Base-by-base conservation (phyloP, 2,888 invertebrate species). In the Chrysomela aeneicollis region DNA sequence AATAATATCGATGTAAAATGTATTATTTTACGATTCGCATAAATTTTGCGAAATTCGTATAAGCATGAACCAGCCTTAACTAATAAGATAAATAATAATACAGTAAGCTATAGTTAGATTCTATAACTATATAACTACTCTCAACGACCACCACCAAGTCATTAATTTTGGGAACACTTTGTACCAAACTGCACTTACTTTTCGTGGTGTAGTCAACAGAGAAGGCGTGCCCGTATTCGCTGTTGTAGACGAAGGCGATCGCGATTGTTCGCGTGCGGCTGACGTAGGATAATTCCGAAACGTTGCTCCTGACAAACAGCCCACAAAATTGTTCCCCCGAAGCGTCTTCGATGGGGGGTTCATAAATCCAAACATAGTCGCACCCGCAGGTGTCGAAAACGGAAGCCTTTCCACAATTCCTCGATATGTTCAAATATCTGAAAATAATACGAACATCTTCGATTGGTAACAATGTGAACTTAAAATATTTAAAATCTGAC, bases 311-410 rank as follows among this genome's bases (percentile, higher is more conserved):
- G 8, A 75, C 59, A 59, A 77, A 77, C 30, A 79, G 78, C 6
- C 89, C 88, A 73, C 89, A 90, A 73, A 87, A 89, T 61, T 87
- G 87, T 69, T 86, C 85, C 0, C 87, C 87, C 1, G 88, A 86
- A 10, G 85, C 84, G 26, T 86, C 85, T 70, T 89, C 88, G 72
- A 87, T 89, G 0, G 88, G 87, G 3, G 89, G 89, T 74, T 90
- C 89, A 57, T 87, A 86, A 62, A 90, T 85, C 83, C 88, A 86
- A 18, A 90, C 85, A 72, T 88, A 87, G 75, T 89, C 89, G 72
- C 89, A 89, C 52, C 86, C 84, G 61, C 80, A 81, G 15, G 71
- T 72, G 51, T 75, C 76, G 19, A 73, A 75, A 42, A 77, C 70
- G 1, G 68, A 66, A 1, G 74, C 64, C 60, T 75, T 77, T 4